phyloP scores from a whole-genome alignment of 2,888 invertebrate genomes.

The Idaea aversata region DNA sequence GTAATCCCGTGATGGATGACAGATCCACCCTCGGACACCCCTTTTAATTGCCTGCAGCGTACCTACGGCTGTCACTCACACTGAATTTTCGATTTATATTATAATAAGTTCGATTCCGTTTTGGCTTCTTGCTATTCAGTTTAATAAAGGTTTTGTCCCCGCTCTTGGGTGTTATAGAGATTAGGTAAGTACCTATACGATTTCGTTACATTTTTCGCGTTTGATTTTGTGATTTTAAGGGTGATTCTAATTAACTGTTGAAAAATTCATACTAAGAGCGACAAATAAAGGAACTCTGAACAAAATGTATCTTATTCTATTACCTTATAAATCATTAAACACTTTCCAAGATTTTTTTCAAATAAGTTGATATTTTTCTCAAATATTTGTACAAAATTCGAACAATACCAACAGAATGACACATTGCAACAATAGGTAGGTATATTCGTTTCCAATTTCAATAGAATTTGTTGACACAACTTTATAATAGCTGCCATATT shows the following conservation, averaged over 20 bases:
- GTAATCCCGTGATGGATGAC: conserved; percentile 75
- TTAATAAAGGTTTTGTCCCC: conserved; percentile 40
- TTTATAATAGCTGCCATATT: conserved; percentile 16
- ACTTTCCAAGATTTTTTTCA: background rate
- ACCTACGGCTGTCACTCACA: conserved; percentile 64
- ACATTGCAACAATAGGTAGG: background rate
- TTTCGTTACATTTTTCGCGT: conserved; percentile 23
- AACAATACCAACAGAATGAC: background rate
- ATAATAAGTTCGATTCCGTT: conserved; percentile 63
- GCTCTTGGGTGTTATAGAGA: conserved; percentile 20
- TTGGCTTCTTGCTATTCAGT: conserved; percentile 20
- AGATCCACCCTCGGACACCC: conserved; percentile 58
- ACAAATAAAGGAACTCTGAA: background rate
- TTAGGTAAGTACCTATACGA: conserved; percentile 19
- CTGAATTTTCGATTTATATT: conserved; percentile 74
- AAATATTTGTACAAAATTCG: background rate
- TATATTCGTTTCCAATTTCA: background rate
- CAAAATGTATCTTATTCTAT: background rate
- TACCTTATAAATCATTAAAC: background rate
- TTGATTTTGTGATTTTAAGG: background rate
- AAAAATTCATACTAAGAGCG: background rate
- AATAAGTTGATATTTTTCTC: background rate
- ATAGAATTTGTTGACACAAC: conserved; percentile 10
- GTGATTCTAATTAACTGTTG: background rate
- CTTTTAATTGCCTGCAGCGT: conserved; percentile 73